phyloP scores from a whole-genome alignment of 2,113 vertebrate species.

The Chroicocephalus ridibundus region DNA sequence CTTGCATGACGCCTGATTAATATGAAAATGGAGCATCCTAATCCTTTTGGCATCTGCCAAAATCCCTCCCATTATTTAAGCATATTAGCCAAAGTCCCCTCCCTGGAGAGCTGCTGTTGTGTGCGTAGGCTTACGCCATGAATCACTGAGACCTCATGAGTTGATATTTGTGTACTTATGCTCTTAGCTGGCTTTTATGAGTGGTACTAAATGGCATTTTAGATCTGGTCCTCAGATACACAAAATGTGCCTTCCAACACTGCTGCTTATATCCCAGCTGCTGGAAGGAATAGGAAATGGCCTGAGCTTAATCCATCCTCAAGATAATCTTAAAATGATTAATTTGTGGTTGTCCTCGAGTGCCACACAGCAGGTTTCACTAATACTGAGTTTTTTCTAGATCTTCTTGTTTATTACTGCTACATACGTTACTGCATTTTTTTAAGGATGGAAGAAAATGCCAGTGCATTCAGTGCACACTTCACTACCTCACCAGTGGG shows the following conservation, averaged over 20 bases:
- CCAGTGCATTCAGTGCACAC: background rate
- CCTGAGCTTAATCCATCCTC: background rate
- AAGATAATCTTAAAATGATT: slow-evolving; percentile 13
- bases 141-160: slow-evolving; percentile 5
- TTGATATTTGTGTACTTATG: background rate
- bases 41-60: slow-evolving; percentile 4
- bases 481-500: background rate
- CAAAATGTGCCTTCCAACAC: background rate
- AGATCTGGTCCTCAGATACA: background rate
- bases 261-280: background rate
- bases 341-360: background rate
- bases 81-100: background rate
- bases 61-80: background rate
- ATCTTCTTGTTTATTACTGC: background rate
- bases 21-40: background rate
- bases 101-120: background rate
- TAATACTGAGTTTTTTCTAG: background rate
- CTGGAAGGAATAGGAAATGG: slow-evolving; percentile 10
- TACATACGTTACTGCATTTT: background rate
- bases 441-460: background rate
- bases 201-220: background rate
- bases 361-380: slow-evolving; percentile 14
- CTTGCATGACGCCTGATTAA: background rate
- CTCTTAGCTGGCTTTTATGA: background rate
- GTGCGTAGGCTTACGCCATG: background rate